phyloP scores from a whole-genome alignment of 2,888 invertebrate genomes.

The Leptopterna dolabrata region DNA sequence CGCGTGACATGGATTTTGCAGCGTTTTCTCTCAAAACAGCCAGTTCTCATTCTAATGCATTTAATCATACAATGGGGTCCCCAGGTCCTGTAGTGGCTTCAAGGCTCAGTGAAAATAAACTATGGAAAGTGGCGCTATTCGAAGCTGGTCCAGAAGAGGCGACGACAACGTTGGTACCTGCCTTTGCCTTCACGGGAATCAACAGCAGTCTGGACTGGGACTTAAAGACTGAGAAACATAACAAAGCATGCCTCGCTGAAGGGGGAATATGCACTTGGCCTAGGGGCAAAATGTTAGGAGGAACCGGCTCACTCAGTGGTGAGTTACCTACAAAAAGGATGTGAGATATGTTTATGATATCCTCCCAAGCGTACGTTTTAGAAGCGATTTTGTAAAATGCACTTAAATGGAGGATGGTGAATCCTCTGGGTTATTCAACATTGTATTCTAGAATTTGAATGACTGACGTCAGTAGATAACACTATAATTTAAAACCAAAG shows the following conservation, averaged over 20 bases:
- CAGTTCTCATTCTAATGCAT: no score
- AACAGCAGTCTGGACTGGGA: conserved; percentile 69
- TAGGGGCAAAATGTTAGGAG: conserved; percentile 67
- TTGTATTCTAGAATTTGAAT: no score
- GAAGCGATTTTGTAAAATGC: no score
- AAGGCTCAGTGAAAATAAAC: conserved; percentile 68
- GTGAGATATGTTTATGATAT: background rate
- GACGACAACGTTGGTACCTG: conserved; percentile 67
- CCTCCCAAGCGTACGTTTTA: no score
- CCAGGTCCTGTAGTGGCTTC: conserved; percentile 69
- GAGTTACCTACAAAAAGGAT: background rate
- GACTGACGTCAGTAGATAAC: no score
- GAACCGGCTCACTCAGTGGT: conserved; percentile 63
- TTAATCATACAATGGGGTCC: no score
- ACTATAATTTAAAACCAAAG: no score
- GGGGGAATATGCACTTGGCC: conserved; percentile 69
- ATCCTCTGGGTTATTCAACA: no score
- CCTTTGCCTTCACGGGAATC: conserved; percentile 66
- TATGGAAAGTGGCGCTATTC: conserved; percentile 67
- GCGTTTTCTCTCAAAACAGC: no score
- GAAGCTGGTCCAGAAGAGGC: conserved; percentile 70
- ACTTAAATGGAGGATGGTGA: no score
- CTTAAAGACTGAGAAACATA: conserved; percentile 69
- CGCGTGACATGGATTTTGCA: no score
- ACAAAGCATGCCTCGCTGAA: conserved; percentile 64